Evolutionary conservation across 2,797 vertebrate species (phyloP).

Genomic region (Huso huso): DNA sequence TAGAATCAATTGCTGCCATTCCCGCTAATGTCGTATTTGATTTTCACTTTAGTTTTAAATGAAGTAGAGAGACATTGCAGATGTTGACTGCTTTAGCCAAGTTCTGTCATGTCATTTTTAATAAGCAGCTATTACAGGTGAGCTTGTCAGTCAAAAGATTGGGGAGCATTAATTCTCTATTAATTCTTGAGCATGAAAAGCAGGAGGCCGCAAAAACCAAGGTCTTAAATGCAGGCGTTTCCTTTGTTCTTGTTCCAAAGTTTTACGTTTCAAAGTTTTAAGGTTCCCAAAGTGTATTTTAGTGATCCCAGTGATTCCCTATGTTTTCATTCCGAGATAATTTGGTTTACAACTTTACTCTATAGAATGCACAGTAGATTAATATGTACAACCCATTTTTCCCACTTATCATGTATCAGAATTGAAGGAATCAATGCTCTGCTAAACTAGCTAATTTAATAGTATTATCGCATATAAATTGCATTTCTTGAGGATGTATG

Average conservation of each 20-base stretch:
- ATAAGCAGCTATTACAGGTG: conserved; percentile 32
- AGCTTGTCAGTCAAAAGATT: neutral
- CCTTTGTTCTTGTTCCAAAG: neutral
- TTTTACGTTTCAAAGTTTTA: neutral
- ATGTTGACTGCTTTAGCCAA: conserved; percentile 56
- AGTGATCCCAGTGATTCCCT: neutral
- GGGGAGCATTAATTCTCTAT: neutral
- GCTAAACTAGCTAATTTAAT: no score
- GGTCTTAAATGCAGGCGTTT: neutral
- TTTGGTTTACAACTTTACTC: neutral
- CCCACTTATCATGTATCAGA: no score
- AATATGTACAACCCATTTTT: no score
- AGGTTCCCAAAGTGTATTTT: neutral
- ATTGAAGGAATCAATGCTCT: no score
- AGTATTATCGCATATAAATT: no score
- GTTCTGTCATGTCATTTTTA: conserved; percentile 58
- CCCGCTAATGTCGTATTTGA: conserved; percentile 53
- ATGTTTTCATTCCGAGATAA: neutral
- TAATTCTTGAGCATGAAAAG: neutral
- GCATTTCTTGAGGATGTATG: no score
- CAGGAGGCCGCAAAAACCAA: neutral
- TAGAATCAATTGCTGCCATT: conserved; percentile 63
- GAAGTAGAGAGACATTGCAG: conserved; percentile 55
- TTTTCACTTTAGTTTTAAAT: conserved; percentile 57
- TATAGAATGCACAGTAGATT: no score